Conservation (phyloP, 2,797 vertebrate species). For the Cebuella pygmaea region DNA sequence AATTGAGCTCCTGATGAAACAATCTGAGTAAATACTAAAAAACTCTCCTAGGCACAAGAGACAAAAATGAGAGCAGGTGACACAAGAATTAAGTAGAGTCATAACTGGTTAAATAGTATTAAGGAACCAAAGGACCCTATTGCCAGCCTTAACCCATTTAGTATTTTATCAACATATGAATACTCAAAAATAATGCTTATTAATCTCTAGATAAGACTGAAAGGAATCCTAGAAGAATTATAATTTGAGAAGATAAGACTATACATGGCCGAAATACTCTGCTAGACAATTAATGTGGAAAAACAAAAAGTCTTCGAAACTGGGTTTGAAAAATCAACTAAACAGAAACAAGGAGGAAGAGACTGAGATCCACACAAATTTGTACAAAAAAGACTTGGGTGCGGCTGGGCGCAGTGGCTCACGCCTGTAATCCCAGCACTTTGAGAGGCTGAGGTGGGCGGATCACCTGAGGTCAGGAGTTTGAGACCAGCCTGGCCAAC, state of each 20-base stretch:
- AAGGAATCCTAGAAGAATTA: background rate
- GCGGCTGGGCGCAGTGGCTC: too few relatives aligned
- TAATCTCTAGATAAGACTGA: background rate
- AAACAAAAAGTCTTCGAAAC: background rate
- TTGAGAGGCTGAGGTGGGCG: too few relatives aligned
- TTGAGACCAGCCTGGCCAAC: too few relatives aligned
- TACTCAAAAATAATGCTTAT: background rate
- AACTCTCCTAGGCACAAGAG: background rate
- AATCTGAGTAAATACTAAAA: background rate
- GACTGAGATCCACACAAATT: background rate
- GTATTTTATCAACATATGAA: background rate
- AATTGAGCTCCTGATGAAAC: background rate
- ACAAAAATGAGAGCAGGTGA: background rate
- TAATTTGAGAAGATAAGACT: constrained; percentile 12
- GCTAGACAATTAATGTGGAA: background rate
- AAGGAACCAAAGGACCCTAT: background rate
- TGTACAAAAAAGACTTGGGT: background rate
- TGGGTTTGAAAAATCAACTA: constrained; percentile 19
- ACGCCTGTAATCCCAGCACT: too few relatives aligned
- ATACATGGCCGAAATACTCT: background rate
- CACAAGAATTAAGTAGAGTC: background rate
- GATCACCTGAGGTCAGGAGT: too few relatives aligned
- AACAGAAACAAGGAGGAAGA: background rate
- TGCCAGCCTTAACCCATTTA: background rate
- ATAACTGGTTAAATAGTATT: background rate